Base-by-base conservation (phyloP, 2,113 vertebrate genomes). In the Grus americana region DNA sequence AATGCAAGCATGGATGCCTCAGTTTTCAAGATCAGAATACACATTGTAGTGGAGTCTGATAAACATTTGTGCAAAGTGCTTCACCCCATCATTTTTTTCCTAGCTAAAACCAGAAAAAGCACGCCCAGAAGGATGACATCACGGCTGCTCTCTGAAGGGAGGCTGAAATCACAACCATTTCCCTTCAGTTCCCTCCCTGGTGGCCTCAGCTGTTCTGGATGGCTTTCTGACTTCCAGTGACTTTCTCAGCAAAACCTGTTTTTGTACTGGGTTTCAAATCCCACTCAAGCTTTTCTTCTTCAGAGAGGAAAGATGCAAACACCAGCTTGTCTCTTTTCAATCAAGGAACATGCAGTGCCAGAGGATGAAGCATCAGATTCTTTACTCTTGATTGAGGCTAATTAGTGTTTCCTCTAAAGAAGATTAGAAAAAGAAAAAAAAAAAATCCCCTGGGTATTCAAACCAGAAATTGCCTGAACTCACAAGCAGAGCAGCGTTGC, bases 281-380 rank as follows among this genome's bases (percentile, higher is more conserved):
- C 30, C 3, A 4, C 52, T 73, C 76, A n/a, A 62, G 47, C 20
- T 76, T 85, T 80, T 78, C 65, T 46, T 80, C 67, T 50, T 79
- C 40, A 2, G 1, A 4, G 36, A 72, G 38, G 24, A 94, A 91
- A 74, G 65, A 81, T 47, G 81, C 23, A 74, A 89, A 91, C 73
- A 93, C 52, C 73, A 85, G 38, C 47, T 87, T 87, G 52, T 87
- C 70, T 79, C 78, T 74, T 78, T 81, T 65, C 83, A 79, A 5
- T 52, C 52, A 88, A 78, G 62, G 66, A 95, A 94, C 81, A 55
- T n/a, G 52, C 38, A 91, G 73, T 90, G 55, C 73, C 80, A 93
- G 57, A 74, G 68, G 57, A 87, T 49, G 57, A 86, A 89, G 70
- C 42, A 72, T 47, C 44, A 81, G 24, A 71, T 78, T 86, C 38